Evolutionary conservation across 2,888 invertebrate species (phyloP).

Genomic region (Drosophila aldrichi): DNA sequence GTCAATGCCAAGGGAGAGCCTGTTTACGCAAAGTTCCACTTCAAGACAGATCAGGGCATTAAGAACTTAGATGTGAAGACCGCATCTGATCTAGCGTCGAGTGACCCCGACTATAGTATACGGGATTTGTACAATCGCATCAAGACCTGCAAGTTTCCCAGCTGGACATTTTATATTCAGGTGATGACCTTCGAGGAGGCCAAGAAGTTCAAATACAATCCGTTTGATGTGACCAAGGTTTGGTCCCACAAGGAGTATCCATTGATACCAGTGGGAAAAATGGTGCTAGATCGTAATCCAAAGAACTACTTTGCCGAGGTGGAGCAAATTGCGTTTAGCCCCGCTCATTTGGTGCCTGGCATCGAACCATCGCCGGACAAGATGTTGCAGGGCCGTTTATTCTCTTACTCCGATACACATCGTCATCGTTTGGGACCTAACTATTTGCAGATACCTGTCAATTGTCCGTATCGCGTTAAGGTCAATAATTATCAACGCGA

Average conservation of each 20-base stretch:
- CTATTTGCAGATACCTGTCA: constrained; percentile 96
- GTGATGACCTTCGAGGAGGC: constrained; percentile 96
- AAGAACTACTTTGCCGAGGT: constrained; percentile 97
- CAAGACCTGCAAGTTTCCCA: constrained; percentile 89
- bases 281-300: constrained; percentile 95
- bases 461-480: constrained; percentile 94
- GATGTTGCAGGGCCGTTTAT: constrained; percentile 95
- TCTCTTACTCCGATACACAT: constrained; percentile 97
- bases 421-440: constrained; percentile 96
- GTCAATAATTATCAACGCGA: constrained; percentile 94
- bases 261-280: constrained; percentile 93
- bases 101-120: constrained; percentile 95
- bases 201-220: constrained; percentile 92
- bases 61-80: constrained; percentile 89
- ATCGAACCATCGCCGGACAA: constrained; percentile 97
- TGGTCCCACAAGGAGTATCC: constrained; percentile 96
- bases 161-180: constrained; percentile 94
- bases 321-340: constrained; percentile 96
- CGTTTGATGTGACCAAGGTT: constrained; percentile 96
- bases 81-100: constrained; percentile 87
- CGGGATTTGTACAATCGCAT: constrained; percentile 97
- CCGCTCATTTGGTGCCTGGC: constrained; percentile 95
- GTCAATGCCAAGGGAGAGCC: constrained; percentile 91
- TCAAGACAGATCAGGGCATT: constrained; percentile 96
- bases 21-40: constrained; percentile 97